phyloP scores from a whole-genome alignment of 2,797 vertebrate species.

The Sebastes paucispinis region DNA sequence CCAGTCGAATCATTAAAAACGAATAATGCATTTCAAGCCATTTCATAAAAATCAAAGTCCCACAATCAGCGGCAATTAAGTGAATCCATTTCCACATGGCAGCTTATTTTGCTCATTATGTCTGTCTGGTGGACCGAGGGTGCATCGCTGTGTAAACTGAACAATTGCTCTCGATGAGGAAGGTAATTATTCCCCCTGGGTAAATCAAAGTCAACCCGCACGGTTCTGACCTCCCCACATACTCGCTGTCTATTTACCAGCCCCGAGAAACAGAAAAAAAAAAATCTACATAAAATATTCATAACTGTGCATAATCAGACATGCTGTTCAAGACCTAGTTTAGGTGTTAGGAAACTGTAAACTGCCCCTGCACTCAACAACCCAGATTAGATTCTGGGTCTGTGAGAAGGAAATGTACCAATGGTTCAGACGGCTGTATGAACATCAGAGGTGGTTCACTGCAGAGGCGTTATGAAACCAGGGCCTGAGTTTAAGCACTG shows the following conservation, averaged over 20 bases:
- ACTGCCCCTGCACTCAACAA: not conserved
- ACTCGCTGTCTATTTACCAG: conserved; percentile 42
- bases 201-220: conserved; percentile 20
- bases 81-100: conserved; percentile 29
- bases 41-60: conserved; percentile 15
- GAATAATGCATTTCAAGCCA: not conserved
- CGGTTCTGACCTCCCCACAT: conserved; percentile 19
- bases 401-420: not conserved
- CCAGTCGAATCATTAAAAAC: not conserved
- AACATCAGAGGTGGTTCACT: conserved; percentile 6
- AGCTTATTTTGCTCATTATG: conserved; percentile 39
- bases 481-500: not conserved
- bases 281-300: conserved; percentile 58
- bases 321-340: conserved; percentile 52
- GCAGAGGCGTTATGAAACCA: not conserved
- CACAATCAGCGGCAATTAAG: conserved; percentile 16
- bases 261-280: not conserved
- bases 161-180: conserved; percentile 35
- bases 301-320: conserved; percentile 52
- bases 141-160: conserved; percentile 34
- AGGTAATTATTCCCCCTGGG: conserved; percentile 48
- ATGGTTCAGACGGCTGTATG: conserved; percentile 7
- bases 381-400: conserved; percentile 22
- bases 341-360: conserved; percentile 43
- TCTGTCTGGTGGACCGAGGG: conserved; percentile 13